A percentile compares a stretch with the other conserved stretches of the same genome.
phyloP scores from a whole-genome alignment of 2,113 vertebrate species.

The Chrysemys picta region DNA sequence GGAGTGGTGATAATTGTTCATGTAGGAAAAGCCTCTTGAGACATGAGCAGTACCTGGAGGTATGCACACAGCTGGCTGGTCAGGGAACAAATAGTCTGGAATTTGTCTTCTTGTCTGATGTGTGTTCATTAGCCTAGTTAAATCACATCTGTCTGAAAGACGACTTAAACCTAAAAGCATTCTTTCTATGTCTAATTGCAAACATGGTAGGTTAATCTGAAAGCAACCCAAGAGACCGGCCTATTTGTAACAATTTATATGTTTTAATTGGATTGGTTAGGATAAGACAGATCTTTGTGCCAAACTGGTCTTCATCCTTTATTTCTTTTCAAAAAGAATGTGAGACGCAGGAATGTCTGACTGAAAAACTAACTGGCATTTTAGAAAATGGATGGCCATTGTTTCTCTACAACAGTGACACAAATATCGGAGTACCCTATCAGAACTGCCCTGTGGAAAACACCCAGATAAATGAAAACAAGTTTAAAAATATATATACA shows the following conservation, averaged over 20 bases:
- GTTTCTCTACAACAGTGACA: not conserved
- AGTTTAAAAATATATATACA: not conserved
- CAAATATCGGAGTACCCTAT: not conserved
- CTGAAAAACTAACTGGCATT: not conserved
- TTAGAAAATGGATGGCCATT: not conserved
- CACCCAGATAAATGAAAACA: not conserved
- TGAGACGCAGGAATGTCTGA: not conserved
- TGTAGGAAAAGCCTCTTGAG: slow-evolving; percentile 83
- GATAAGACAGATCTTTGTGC: not conserved
- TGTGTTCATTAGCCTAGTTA: slow-evolving; percentile 80
- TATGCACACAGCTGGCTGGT: slow-evolving; percentile 85
- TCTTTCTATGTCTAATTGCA: slow-evolving; percentile 68
- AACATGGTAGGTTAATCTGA: slow-evolving; percentile 57
- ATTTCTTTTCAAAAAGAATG: not conserved
- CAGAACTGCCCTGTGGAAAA: not conserved
- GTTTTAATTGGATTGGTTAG: slow-evolving; percentile 4
- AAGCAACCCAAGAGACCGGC: slow-evolving; percentile 49
- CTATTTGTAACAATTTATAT: not conserved
- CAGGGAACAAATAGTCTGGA: slow-evolving; percentile 85
- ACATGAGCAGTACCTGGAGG: slow-evolving; percentile 85
- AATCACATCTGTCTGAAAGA: slow-evolving; percentile 78
- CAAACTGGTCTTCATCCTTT: not conserved
- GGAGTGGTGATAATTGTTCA: slow-evolving; percentile 76
- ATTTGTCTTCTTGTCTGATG: slow-evolving; percentile 84
- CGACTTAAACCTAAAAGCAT: slow-evolving; percentile 72